Evolutionary conservation across 1,140 invertebrate genomes (phyloP).

Genomic region (Adelges cooleyi): DNA sequence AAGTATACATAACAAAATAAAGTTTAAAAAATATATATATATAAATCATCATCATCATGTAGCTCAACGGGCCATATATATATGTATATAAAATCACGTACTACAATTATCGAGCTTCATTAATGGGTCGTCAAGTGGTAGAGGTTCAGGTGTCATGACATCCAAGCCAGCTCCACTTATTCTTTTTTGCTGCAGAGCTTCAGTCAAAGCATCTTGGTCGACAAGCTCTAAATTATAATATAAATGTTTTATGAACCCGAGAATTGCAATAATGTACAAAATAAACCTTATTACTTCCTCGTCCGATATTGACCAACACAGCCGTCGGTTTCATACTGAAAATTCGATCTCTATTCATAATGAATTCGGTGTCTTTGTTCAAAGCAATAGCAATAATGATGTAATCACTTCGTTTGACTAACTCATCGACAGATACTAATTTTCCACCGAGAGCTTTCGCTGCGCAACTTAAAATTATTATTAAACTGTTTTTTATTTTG

Average conservation of each 20-base stretch:
- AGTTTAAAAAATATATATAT: too few species aligned
- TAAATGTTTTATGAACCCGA: too few species aligned
- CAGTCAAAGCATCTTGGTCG: conserved; percentile 62
- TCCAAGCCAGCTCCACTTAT: conserved; percentile 82
- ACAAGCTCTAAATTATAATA: conserved; percentile 19
- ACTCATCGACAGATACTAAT: conserved; percentile 33
- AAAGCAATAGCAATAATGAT: conserved; percentile 61
- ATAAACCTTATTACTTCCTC: conserved; percentile 45
- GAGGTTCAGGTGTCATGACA: conserved; percentile 83
- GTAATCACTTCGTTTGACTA: conserved; percentile 66
- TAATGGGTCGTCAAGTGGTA: conserved; percentile 66
- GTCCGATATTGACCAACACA: conserved; percentile 71
- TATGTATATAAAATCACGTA: too few species aligned
- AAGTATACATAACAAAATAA: too few species aligned
- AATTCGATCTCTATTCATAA: conserved; percentile 65
- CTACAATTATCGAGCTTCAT: conserved; percentile 66
- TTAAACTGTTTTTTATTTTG: neutral
- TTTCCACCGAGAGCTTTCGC: conserved; percentile 3
- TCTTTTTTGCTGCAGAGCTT: conserved; percentile 55
- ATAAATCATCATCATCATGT: too few species aligned
- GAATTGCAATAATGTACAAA: neutral
- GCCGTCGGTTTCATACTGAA: conserved; percentile 70
- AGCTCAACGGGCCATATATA: too few species aligned
- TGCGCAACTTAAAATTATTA: neutral
- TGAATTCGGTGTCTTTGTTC: conserved; percentile 57